Percentiles rank a stretch among this genome's conserved stretches.
phyloP scores from a whole-genome alignment of 2,888 invertebrate species.

The Chrysolina americana region DNA sequence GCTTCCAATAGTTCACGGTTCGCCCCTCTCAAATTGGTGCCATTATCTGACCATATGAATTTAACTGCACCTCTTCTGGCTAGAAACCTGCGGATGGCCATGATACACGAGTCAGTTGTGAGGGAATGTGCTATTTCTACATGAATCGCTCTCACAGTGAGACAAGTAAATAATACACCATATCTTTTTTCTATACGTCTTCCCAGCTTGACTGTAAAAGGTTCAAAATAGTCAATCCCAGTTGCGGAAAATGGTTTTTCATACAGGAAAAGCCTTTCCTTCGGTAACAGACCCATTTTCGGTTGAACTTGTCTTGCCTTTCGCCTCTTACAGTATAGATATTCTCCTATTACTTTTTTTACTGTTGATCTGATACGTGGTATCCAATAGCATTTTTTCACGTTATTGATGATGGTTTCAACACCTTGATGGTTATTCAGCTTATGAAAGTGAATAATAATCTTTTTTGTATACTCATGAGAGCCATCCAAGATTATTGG shows the following conservation, averaged over 20 bases:
- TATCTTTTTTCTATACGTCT: neutral
- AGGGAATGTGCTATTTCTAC: neutral
- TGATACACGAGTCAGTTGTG: slow-evolving; percentile 2
- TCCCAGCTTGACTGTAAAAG: neutral
- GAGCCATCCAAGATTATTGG: neutral
- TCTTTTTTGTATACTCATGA: neutral
- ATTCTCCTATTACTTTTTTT: neutral
- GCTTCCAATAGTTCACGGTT: neutral
- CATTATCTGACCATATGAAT: neutral
- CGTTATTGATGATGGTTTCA: neutral
- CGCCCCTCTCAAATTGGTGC: neutral
- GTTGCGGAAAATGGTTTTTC: neutral
- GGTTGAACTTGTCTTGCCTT: neutral
- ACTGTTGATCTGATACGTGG: neutral
- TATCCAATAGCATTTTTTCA: neutral
- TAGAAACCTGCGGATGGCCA: neutral
- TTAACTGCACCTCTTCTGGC: neutral
- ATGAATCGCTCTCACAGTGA: neutral
- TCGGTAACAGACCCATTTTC: neutral
- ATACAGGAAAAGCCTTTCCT: neutral
- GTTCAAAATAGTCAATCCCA: neutral
- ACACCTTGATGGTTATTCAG: neutral
- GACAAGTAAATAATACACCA: neutral
- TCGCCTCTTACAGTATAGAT: neutral
- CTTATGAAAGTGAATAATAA: neutral